Conservation (phyloP, 2,797 vertebrate species). For the Periparus ater region DNA sequence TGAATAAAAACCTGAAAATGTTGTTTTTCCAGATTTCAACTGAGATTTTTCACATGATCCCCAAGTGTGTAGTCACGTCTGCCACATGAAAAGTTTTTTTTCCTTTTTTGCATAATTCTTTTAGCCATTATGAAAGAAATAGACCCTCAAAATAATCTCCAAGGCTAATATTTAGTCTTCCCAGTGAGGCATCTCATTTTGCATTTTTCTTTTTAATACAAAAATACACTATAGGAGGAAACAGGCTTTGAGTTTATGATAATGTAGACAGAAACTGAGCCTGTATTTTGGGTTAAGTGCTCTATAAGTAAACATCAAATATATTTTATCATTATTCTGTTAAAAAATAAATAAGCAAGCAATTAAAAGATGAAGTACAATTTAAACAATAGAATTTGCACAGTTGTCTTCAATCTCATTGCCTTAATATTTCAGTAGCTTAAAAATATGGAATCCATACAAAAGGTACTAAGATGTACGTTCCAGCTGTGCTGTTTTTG, state of each 20-base stretch:
- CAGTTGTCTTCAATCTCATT: background rate
- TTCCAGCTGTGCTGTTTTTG: background rate
- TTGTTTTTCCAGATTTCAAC: background rate
- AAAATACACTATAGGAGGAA: background rate
- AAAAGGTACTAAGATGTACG: rapidly evolving
- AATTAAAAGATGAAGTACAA: background rate
- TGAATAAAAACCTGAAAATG: background rate
- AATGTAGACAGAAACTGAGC: background rate
- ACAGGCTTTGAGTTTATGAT: background rate
- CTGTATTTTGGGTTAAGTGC: background rate
- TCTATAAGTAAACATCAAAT: background rate
- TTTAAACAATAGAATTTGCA: background rate
- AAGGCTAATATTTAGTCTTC: background rate
- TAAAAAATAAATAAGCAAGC: slow-evolving; percentile 11
- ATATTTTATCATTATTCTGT: background rate
- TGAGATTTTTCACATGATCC: background rate
- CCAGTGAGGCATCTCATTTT: background rate
- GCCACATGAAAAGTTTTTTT: background rate
- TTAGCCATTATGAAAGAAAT: background rate
- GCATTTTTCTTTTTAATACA: background rate
- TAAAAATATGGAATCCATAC: background rate
- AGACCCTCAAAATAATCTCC: background rate
- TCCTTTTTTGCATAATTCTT: background rate
- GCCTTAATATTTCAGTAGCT: background rate
- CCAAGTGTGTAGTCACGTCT: background rate